These are phyloP conservation scores for Crotalus viridis DNA, from an alignment of 2,113 vertebrate species.

Conservation along the genomic window DNA sequence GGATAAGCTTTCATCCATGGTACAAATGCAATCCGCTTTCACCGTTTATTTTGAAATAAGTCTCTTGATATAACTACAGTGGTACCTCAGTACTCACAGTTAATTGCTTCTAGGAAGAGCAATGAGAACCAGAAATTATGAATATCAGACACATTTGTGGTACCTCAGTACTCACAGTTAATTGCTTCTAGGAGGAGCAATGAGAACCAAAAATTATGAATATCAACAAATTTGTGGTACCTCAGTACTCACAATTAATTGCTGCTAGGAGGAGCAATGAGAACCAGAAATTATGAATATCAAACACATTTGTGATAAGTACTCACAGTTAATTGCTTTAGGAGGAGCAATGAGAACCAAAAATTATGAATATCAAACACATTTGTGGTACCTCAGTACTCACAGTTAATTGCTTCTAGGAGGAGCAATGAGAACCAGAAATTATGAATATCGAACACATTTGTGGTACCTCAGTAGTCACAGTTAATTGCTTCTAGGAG, in stretches of 20 bases:
- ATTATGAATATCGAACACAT: too few relatives aligned
- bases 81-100: neutral
- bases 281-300: neutral
- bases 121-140: neutral
- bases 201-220: neutral
- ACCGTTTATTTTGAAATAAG: neutral
- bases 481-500: neutral
- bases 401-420: neutral
- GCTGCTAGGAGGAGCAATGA: neutral
- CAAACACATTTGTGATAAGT: neutral
- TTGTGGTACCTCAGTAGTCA: neutral
- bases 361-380: too few relatives aligned
- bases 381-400: neutral
- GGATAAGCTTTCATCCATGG: neutral
- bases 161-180: neutral
- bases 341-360: neutral
- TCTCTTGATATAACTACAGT: neutral
- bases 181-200: neutral
- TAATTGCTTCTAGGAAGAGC: neutral
- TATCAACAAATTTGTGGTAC: neutral
- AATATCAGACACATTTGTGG: neutral
- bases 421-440: neutral
- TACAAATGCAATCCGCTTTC: neutral
- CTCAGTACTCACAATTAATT: neutral
- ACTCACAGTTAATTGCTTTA: neutral